Conservation (phyloP, 2,888 invertebrate species). For the Cephus sareptanus region DNA sequence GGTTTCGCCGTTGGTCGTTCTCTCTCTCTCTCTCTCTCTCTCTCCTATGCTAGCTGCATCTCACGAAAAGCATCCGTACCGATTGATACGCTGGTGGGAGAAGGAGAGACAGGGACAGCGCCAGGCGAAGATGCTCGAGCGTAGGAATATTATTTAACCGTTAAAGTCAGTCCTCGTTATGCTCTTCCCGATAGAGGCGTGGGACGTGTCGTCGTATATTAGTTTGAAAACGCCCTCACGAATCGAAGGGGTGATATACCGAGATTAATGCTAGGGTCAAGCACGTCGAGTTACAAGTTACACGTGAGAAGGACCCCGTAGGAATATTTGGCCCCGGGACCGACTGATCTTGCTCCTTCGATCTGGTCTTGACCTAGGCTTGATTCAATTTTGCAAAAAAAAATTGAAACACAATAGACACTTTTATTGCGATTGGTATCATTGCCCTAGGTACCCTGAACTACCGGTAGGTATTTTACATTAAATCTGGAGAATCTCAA, state of each 20-base stretch:
- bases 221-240: conserved; percentile 52
- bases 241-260: conserved; percentile 41
- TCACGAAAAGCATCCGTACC: background rate
- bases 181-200: conserved; percentile 53
- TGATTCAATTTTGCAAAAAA: too few relatives aligned
- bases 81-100: background rate
- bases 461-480: background rate
- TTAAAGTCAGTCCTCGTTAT: conserved; percentile 59
- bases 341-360: background rate
- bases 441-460: background rate
- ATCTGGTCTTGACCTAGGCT: background rate
- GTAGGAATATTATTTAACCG: conserved; percentile 56
- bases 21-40: background rate
- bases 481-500: conserved; percentile 16
- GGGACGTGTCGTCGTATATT: conserved; percentile 58
- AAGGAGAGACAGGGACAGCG: background rate
- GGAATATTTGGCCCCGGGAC: background rate
- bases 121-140: conserved; percentile 2
- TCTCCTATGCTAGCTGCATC: background rate
- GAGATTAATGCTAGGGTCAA: conserved; percentile 53
- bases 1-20: background rate
- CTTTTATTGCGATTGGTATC: background rate
- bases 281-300: conserved; percentile 34
- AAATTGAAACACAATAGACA: background rate
- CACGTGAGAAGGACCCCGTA: background rate